Evolutionary conservation across 2,113 vertebrate genomes (phyloP).

Genomic region (Misgurnus mizolepis): DNA sequence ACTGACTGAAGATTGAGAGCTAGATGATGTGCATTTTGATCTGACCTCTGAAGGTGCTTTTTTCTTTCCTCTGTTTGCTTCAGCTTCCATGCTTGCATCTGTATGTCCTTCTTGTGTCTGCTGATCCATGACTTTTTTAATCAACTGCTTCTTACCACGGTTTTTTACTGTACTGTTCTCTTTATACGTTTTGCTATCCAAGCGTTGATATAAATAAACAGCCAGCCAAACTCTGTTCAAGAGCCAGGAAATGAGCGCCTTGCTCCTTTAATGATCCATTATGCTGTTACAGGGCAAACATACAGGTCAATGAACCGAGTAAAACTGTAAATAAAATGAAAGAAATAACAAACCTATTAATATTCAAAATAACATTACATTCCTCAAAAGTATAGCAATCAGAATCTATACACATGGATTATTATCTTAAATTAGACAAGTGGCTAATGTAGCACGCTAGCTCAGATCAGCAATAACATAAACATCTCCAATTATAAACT

Average conservation of each 20-base stretch:
- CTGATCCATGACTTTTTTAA: not conserved
- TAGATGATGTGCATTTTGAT: not conserved
- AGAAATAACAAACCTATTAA: not conserved
- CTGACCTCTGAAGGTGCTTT: not conserved
- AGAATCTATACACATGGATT: too few species aligned
- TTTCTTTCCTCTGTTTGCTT: not conserved
- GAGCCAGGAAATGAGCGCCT: not conserved
- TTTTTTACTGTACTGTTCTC: conserved; percentile 3
- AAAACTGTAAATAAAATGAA: not conserved
- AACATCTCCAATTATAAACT: too few species aligned
- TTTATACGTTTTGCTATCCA: not conserved
- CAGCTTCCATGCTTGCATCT: not conserved
- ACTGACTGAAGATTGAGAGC: not conserved
- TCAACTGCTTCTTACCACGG: not conserved
- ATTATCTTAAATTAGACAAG: too few species aligned
- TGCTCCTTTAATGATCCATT: not conserved
- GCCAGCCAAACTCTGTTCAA: not conserved
- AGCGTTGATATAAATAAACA: not conserved
- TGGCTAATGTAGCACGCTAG: too few species aligned
- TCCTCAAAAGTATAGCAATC: too few species aligned
- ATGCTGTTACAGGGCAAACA: not conserved
- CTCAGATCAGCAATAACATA: too few species aligned
- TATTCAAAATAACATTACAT: not conserved
- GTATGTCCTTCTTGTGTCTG: not conserved
- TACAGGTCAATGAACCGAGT: not conserved